Base-by-base conservation (phyloP, 2,113 vertebrate species). In the Nicator chloris region DNA sequence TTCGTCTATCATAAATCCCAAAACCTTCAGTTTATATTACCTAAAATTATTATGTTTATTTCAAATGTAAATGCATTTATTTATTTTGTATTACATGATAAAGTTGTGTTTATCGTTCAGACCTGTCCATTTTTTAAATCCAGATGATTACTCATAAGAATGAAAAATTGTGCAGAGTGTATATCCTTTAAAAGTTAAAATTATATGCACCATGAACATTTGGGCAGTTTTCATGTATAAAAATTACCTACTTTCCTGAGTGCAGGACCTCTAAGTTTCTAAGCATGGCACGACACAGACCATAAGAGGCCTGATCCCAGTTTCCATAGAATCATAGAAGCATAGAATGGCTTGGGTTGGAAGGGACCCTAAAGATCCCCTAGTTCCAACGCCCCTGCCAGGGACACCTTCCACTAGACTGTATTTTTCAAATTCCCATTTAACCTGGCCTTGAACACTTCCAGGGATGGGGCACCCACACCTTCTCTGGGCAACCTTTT, bases 251-350 rank as follows among this genome's bases (percentile, higher is more conserved):
- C 33, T 63, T 75, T 50, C 35, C 19, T 5, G 16, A 47, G 10
- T 26, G 16, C 8, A 82, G 10, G 18, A 39, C 3, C 4, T 68
- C 8, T 40, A 28, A 63, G 28, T 91, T 84, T 40, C 16, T 51
- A 51, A 65, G 15, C 19, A 17, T 7, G 7, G 2, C 53, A 19
- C 64, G 49, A 50, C 14, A 35, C 1, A 13, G 21, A 42, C 11
- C 9, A 3, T 54, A 47, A 27, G 11, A 20, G n/a, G 9, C 9
- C 9, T 35, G 31, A 54, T n/a, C 6, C 24, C 0, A 4, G 4
- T 31, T 78, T 82, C 63, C 40, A 37, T 18, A 19, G 37, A 44
- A 44, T 50, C 33, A 24, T 2, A 24, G 39, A 70, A 39, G 15
- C 15, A 24, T 26, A 15, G 21, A 56, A 49, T 31, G 21, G 9